These are phyloP conservation scores for Sylvia atricapilla DNA, from an alignment of 2,113 vertebrate species.

Conservation along the genomic window DNA sequence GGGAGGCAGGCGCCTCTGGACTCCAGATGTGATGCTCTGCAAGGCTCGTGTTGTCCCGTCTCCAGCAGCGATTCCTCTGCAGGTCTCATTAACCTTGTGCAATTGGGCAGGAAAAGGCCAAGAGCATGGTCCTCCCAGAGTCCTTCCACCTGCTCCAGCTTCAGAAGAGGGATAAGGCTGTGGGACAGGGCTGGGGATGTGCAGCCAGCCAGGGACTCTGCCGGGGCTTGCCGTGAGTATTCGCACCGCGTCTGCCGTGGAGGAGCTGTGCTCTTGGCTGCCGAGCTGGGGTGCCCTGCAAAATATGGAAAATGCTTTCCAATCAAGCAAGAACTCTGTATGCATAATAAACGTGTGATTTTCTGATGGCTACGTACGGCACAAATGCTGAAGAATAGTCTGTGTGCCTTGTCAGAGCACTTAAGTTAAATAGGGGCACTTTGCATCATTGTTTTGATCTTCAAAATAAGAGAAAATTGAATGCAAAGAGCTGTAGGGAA, in stretches of 20 bases:
- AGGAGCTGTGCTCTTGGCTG: background rate
- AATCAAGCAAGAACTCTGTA: background rate
- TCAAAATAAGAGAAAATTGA: constrained; percentile 63
- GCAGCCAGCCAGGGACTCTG: background rate
- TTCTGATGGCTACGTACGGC: background rate
- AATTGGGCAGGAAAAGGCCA: constrained; percentile 42
- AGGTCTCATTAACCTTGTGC: constrained; percentile 54
- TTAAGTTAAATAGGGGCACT: constrained; percentile 60
- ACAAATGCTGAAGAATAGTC: constrained; percentile 24
- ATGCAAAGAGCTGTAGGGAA: constrained; percentile 56
- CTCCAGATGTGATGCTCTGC: constrained; percentile 45
- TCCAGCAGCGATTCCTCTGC: constrained; percentile 20
- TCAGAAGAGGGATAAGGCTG: background rate
- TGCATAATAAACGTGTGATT: background rate
- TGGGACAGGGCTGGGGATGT: accelerated
- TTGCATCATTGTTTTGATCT: constrained; percentile 61
- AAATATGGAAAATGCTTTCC: background rate
- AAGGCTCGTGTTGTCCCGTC: background rate
- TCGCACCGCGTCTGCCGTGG: accelerated
- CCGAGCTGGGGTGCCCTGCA: background rate
- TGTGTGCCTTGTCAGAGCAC: constrained; percentile 44
- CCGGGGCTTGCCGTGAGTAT: accelerated
- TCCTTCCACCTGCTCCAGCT: constrained; percentile 21
- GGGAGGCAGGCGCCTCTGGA: background rate
- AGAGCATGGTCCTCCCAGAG: background rate